Evolutionary conservation across 1,140 invertebrate genomes (phyloP).

Genomic region (Drosophila pachea): DNA sequence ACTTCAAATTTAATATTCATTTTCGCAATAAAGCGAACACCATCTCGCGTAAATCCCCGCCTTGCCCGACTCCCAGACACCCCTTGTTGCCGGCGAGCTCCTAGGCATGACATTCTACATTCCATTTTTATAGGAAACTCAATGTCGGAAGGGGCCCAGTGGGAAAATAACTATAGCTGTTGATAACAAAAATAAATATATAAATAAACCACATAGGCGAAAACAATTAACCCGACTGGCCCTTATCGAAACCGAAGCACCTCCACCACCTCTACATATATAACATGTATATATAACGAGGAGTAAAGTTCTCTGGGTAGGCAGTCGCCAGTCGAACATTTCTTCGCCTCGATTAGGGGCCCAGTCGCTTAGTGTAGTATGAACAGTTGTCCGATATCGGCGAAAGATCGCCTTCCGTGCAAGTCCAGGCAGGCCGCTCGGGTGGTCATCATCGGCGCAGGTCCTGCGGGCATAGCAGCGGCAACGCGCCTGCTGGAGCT

Average conservation of each 20-base stretch:
- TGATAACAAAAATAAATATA: constrained; percentile 13
- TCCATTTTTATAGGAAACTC: neutral
- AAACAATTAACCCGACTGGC: constrained; percentile 1
- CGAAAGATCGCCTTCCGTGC: constrained; percentile 10
- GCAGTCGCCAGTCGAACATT: constrained; percentile 4
- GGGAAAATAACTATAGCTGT: neutral
- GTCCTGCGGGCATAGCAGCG: constrained; percentile 82
- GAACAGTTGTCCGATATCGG: constrained; percentile 8
- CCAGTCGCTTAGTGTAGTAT: neutral
- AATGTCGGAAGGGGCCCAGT: constrained; percentile 5
- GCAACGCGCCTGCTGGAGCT: constrained; percentile 80
- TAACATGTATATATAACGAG: constrained; percentile 9
- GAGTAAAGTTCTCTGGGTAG: neutral
- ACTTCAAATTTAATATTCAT: too few species aligned
- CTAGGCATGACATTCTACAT: neutral
- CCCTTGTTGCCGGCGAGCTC: too few species aligned
- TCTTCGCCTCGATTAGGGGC: neutral
- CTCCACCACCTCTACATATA: too few species aligned
- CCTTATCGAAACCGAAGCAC: neutral
- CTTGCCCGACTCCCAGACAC: too few species aligned
- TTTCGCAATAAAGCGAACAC: too few species aligned
- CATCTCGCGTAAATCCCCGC: too few species aligned
- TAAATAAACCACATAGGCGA: constrained; percentile 9
- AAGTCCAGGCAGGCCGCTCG: constrained; percentile 43
- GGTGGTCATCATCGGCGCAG: constrained; percentile 82